Evolutionary conservation across 2,113 vertebrate genomes (phyloP), one percentile per base, ranked within the genome.

Genomic region (Antennarius striatus): DNA sequence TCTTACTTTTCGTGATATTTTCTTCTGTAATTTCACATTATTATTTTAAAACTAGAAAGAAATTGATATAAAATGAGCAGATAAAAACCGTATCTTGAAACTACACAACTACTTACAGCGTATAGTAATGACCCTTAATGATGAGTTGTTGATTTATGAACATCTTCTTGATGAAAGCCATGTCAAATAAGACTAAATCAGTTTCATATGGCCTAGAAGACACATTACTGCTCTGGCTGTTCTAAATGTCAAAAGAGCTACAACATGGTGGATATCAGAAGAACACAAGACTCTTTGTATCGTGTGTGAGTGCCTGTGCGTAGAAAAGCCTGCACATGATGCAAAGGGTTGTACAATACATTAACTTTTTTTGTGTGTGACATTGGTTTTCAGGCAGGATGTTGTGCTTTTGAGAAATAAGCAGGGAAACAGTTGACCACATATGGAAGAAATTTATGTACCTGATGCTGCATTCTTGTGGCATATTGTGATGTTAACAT

Each of bases 401-500:
- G 64, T 79, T 83, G 76, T 71, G 32, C 10, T 15, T n/a, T 15
- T 51, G 54, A 75, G 63, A 68, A 49, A 32, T 84, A 76, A 86
- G 73, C 68, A 63, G 58, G 65, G 71, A 80, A 82, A 79, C 78
- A 72, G 71, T 57, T 15, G 5, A 49, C 53, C 83, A 80, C 89
- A 89, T 80, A 67, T 90, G 89, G 90, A 83, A 89, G 70, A 73
- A 32, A 85, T 91, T 61, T 73, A 60, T 68, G 73, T 78, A 86
- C 79, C 79, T 78, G 66, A 75, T 66, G 71, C 77, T 68, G 68
- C 81, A 73, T 85, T 90, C 79, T 80, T 80, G 65, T 28, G 57
- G 71, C 82, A 79, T 66, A 68, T 75, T 42, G 68, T 66, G 77
- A 82, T 63, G 81, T 86, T 80, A 80, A 79, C 67, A 74, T 73